Evolutionary conservation across 53 echinoderm and acorn worm genomes (phyloP).

Genomic region (Luidia sarsii): DNA sequence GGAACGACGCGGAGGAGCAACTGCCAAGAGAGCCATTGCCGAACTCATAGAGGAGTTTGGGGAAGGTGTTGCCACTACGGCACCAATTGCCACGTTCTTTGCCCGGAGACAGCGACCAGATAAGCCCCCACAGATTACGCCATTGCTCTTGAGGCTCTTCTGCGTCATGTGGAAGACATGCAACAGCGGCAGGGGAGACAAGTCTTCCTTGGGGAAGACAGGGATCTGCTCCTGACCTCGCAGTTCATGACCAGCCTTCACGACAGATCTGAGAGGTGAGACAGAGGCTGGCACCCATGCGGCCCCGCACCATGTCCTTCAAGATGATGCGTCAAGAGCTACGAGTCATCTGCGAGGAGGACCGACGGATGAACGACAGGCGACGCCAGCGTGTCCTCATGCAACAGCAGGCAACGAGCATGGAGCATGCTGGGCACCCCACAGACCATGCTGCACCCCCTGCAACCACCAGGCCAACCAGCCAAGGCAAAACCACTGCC

Average conservation of each 20-base stretch:
- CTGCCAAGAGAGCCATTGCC: conserved; percentile 2
- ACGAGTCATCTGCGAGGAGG: conserved; percentile 5
- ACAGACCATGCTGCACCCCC: too few species aligned
- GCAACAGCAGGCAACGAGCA: too few species aligned
- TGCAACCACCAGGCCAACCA: background rate
- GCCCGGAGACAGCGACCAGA: background rate
- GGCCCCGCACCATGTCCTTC: conserved; percentile 15
- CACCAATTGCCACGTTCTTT: conserved; percentile 38
- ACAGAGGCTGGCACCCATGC: conserved; percentile 42
- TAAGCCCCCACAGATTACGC: conserved; percentile 26
- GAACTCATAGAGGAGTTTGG: conserved; percentile 33
- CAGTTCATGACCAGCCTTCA: conserved; percentile 28
- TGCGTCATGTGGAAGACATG: conserved; percentile 13
- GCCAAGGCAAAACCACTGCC: background rate
- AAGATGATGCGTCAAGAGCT: conserved; percentile 2
- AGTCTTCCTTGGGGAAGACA: background rate
- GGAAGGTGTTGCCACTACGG: background rate
- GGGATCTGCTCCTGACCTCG: background rate
- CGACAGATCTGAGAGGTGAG: conserved; percentile 5
- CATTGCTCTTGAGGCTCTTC: conserved; percentile 35
- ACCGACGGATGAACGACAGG: background rate
- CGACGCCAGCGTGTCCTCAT: background rate
- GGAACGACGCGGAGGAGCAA: background rate
- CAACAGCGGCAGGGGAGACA: background rate
- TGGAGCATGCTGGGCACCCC: too few species aligned